Evolutionary conservation across 2,797 vertebrate genomes (phyloP).

Genomic region (Cichlasoma orientale): DNA sequence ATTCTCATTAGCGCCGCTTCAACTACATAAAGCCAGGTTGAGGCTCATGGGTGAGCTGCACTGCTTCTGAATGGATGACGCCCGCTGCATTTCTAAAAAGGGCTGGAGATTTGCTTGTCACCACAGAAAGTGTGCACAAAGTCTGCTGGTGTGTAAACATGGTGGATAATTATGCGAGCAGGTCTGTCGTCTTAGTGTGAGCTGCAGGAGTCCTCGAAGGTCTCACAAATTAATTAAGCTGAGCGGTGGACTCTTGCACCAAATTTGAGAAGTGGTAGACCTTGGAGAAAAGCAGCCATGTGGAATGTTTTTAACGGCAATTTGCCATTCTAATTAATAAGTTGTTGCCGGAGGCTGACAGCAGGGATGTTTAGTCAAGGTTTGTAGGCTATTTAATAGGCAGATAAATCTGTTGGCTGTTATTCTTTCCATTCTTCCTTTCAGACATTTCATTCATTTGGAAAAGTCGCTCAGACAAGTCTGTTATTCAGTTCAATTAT

Average conservation of each 20-base stretch:
- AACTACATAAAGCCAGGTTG: constrained; percentile 39
- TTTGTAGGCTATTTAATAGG: constrained; percentile 38
- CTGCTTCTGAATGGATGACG: constrained; percentile 19
- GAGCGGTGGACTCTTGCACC: constrained; percentile 20
- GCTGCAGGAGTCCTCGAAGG: constrained; percentile 36
- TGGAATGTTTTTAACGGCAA: constrained; percentile 35
- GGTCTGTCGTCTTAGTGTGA: constrained; percentile 16
- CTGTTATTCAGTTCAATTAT: too few relatives aligned
- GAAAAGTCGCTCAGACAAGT: neutral
- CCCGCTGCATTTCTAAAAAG: constrained; percentile 45
- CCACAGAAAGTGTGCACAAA: constrained; percentile 11
- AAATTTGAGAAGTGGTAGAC: constrained; percentile 27
- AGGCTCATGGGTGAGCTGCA: constrained; percentile 20
- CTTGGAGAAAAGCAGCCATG: constrained; percentile 39
- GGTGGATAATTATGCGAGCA: constrained; percentile 29
- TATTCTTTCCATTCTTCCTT: neutral
- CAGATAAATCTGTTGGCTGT: constrained; percentile 5
- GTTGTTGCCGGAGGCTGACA: constrained; percentile 32
- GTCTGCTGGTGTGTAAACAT: constrained; percentile 41
- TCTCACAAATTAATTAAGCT: constrained; percentile 48
- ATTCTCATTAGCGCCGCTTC: constrained; percentile 66
- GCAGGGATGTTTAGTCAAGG: constrained; percentile 31
- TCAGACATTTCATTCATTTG: constrained; percentile 23
- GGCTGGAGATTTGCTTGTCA: constrained; percentile 4
- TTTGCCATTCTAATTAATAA: constrained; percentile 50